Percentiles rank a stretch among this genome's conserved stretches.
phyloP scores from a whole-genome alignment of 2,797 vertebrate genomes.

The Eleutherodactylus coqui region DNA sequence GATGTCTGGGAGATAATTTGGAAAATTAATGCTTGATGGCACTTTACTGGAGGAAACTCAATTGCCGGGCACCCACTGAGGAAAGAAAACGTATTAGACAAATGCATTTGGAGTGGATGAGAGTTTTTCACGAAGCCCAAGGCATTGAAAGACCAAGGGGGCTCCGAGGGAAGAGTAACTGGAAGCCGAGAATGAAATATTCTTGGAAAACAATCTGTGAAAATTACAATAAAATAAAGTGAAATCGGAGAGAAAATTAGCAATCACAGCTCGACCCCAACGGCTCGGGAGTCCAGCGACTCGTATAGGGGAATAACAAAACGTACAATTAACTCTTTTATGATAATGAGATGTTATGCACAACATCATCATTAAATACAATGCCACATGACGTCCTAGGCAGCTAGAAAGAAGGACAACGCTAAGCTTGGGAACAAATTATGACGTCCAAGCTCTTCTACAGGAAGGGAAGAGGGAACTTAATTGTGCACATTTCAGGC shows the following conservation, averaged over 20 bases:
- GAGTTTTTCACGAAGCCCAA: background rate
- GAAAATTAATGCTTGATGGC: background rate
- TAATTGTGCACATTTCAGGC: too few relatives aligned
- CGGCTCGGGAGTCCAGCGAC: too few relatives aligned
- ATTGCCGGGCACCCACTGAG: background rate
- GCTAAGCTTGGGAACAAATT: too few relatives aligned
- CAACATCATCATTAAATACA: too few relatives aligned
- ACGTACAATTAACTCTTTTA: too few relatives aligned
- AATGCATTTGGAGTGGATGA: conserved; percentile 11
- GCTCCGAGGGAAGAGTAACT: background rate
- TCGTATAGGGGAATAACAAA: too few relatives aligned
- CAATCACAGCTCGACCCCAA: too few relatives aligned
- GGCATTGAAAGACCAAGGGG: background rate
- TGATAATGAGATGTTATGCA: too few relatives aligned
- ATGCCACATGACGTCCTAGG: too few relatives aligned
- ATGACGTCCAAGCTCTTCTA: too few relatives aligned
- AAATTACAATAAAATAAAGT: background rate
- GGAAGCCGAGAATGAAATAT: background rate
- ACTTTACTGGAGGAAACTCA: conserved; percentile 4
- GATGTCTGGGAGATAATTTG: conserved; percentile 8
- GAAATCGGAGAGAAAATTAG: background rate
- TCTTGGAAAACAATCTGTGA: background rate
- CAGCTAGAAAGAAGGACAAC: too few relatives aligned
- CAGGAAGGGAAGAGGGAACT: too few relatives aligned
- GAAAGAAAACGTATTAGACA: background rate